Evolutionary conservation across 2,113 vertebrate species (phyloP).

Genomic region (Brachirus orientalis): DNA sequence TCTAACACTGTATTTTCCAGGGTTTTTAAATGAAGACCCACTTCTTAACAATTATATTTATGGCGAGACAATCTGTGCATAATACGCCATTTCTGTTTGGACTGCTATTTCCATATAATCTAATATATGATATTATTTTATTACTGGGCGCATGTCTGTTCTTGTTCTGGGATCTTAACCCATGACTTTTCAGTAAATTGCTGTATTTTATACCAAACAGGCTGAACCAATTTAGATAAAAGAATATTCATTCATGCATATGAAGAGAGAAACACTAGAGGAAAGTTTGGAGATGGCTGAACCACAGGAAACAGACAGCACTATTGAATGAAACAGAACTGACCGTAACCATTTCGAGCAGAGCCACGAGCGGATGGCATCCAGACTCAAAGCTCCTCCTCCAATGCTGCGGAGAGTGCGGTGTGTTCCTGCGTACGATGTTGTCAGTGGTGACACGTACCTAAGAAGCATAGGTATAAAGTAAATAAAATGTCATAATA

Average conservation of each 20-base stretch:
- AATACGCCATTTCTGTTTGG: no score
- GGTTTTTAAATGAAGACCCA: neutral
- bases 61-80: no score
- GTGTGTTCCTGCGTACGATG: constrained; percentile 94
- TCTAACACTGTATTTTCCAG: no score
- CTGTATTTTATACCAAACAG: no score
- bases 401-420: constrained; percentile 87
- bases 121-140: no score
- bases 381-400: constrained; percentile 89
- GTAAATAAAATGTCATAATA: neutral
- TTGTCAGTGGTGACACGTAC: constrained; percentile 94
- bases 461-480: constrained; percentile 21
- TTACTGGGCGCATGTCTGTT: no score
- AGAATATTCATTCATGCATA: neutral
- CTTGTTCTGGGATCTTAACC: no score
- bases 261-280: constrained; percentile 1
- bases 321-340: constrained; percentile 41
- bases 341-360: constrained; percentile 93
- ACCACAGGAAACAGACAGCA: neutral
- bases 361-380: constrained; percentile 89
- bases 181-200: no score
- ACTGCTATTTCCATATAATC: no score
- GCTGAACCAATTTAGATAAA: no score
- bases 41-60: no score
- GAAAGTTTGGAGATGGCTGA: neutral